A percentile compares a stretch with the other conserved stretches of the same genome.
These are phyloP conservation scores for Tiaroga cobitis DNA, from an alignment of 2,797 vertebrate species.

Conservation along the genomic window DNA sequence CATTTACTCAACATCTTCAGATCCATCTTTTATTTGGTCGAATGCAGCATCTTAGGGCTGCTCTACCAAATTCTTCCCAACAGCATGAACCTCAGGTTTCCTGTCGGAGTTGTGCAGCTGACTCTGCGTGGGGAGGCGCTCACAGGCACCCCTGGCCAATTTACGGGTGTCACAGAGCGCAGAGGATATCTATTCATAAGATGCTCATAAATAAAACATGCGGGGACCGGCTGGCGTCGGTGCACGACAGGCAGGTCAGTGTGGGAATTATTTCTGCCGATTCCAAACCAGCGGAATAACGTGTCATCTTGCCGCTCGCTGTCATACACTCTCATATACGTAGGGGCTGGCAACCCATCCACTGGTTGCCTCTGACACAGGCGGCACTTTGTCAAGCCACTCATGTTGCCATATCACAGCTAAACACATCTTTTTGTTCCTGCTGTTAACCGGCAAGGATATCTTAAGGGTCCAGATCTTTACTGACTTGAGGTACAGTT, in stretches of 20 bases:
- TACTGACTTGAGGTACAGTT: slow-evolving; percentile 16
- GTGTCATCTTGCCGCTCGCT: slow-evolving; percentile 55
- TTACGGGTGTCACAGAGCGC: slow-evolving; percentile 64
- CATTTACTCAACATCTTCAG: slow-evolving; percentile 11
- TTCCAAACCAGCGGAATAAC: slow-evolving; percentile 55
- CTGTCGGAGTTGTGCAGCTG: neutral
- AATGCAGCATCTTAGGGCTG: slow-evolving; percentile 15
- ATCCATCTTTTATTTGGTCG: slow-evolving; percentile 17
- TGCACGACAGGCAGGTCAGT: slow-evolving; percentile 58
- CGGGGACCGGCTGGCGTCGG: slow-evolving; percentile 16
- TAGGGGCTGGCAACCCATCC: slow-evolving; percentile 40
- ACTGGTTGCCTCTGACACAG: slow-evolving; percentile 51
- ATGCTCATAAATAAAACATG: slow-evolving; percentile 73
- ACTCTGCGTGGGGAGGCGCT: neutral
- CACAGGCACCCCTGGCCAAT: slow-evolving; percentile 44
- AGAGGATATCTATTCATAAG: slow-evolving; percentile 68
- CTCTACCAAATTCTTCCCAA: slow-evolving; percentile 1
- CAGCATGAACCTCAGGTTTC: slow-evolving; percentile 2
- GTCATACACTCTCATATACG: slow-evolving; percentile 49
- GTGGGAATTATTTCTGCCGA: slow-evolving; percentile 68
- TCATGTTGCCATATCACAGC: slow-evolving; percentile 49
- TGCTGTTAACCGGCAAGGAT: slow-evolving; percentile 16
- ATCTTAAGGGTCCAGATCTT: slow-evolving; percentile 27
- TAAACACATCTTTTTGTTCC: slow-evolving; percentile 49
- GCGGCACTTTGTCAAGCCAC: slow-evolving; percentile 36